Evolutionary conservation across 2,888 invertebrate genomes (phyloP), one percentile per base, ranked within the genome.

Genomic region (Trissonchulus latispiculum): DNA sequence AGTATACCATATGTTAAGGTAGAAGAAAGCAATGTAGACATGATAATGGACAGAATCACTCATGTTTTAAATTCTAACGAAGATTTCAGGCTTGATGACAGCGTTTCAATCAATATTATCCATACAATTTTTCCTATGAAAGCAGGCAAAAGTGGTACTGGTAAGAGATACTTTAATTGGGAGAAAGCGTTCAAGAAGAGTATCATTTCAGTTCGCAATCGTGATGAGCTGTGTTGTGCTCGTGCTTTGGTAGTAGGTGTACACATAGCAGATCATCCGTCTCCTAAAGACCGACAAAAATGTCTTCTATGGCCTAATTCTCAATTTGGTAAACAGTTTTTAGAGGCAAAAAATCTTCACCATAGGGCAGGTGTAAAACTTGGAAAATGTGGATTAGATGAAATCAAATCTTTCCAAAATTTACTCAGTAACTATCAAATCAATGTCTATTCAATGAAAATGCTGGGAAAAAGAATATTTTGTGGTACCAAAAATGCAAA

Each of bases 1-100:
- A 33, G 32, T 33, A 68, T 68, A 36, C 69, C 69, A 23, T 68
- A 32, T 36, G 23, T 68, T 36, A 68, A 68, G n/a, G n/a, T 68
- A 36, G 69, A 68, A 2, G 31, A 68, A n/a, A n/a, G n/a, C 36
- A 36, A n/a, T 31, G 28, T 68, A 33, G 69, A 68, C 15, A 68
- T 68, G 36, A n/a, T 68, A 68, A 36, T 68, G 36, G 36, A 36
- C n/a, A 23, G 36, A 32, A 23, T 68, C 15, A 36, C n/a, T 36
- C 2, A 33, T 35, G 36, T 36, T n/a, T n/a, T 68, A 68, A 33
- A 68, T 36, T 32, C 32, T 33, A 68, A 68, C 36, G 69, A 68
- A 68, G 36, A 36, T 36, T 36, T 68, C 15, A n/a, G 33, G n/a
- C 36, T 68, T n/a, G 69, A 33, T 33, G 36, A 68, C 15, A n/a